Base-by-base conservation (phyloP, 2,113 vertebrate genomes). In the Oxyruncus cristatus region DNA sequence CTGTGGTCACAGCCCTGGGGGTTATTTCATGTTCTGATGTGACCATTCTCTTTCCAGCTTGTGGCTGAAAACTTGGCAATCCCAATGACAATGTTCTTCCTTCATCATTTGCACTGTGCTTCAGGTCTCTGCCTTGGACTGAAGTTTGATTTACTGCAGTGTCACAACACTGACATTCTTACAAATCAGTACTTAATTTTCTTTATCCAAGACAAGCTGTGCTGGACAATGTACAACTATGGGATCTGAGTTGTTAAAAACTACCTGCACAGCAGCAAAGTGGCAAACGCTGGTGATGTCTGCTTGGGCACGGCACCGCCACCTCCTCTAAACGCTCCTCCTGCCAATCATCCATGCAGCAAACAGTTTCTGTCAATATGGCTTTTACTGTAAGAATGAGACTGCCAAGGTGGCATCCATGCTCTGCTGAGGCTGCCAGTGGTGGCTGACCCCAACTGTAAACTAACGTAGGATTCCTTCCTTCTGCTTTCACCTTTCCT, bases 211-310 rank as follows among this genome's bases (percentile, higher is more conserved):
- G 44, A 20, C 26, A 68, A 22, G 28, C 32, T 44, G 27, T 80
- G 52, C 16, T 65, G 59, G 33, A 8, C 4, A 1, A 30, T 37
- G 19, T 72, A 52, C 21, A 35, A 12, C n/a, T 33, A 5, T 20
- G 33, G 37, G 28, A 49, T 22, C 5, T 23, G 28, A 86, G 9
- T 23, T 49, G 22, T 61, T 72, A 20, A 35, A 87, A 91, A n/a
- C n/a, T 41, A 49, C 63, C 32, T 44, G 32, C 42, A 49, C 4
- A 56, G 32, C 28, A 88, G 22, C 2, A 0, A 80, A 83, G n/a
- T 0, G 0, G 41, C 37, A 86, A 75, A 86, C 1, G 0, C 24
- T 71, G n/a, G 5, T 11, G 8, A 10, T 56, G 6, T 53, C 32
- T 22, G 70, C 24, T 71, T 41, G 50, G 46, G n/a, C n/a, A 52